Evolutionary conservation across 2,797 vertebrate genomes (phyloP).

Genomic region (Helostoma temminkii): DNA sequence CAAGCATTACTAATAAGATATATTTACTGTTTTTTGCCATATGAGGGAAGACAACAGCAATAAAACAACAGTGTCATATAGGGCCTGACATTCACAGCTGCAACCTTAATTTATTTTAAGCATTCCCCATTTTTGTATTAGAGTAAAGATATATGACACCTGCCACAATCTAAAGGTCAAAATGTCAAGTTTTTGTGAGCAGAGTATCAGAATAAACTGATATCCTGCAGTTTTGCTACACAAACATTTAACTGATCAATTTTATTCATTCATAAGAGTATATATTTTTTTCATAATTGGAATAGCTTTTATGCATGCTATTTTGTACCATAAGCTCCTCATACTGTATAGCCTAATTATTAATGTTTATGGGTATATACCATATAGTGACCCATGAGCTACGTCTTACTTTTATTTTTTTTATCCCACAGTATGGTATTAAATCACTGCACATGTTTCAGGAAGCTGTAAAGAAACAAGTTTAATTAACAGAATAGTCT

Average conservation of each 20-base stretch:
- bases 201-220: neutral
- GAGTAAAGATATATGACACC: conserved; percentile 3
- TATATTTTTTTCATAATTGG: neutral
- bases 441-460: neutral
- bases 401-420: neutral
- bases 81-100: conserved; percentile 39
- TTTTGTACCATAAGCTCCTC: neutral
- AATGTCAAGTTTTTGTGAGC: conserved; percentile 3
- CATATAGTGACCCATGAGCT: neutral
- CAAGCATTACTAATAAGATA: conserved; percentile 13
- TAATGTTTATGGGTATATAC: neutral
- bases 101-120: conserved; percentile 30
- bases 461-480: neutral
- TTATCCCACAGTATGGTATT: neutral
- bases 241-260: neutral
- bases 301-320: neutral
- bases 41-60: neutral
- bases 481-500: too few species aligned
- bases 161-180: neutral
- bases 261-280: neutral
- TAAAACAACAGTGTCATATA: conserved; percentile 27
- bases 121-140: conserved; percentile 22
- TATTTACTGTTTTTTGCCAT: conserved; percentile 4
- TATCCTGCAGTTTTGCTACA: neutral
- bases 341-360: neutral